These are phyloP conservation scores for Nibea albiflora DNA, from an alignment of 2,113 vertebrate species.

Conservation along the genomic window DNA sequence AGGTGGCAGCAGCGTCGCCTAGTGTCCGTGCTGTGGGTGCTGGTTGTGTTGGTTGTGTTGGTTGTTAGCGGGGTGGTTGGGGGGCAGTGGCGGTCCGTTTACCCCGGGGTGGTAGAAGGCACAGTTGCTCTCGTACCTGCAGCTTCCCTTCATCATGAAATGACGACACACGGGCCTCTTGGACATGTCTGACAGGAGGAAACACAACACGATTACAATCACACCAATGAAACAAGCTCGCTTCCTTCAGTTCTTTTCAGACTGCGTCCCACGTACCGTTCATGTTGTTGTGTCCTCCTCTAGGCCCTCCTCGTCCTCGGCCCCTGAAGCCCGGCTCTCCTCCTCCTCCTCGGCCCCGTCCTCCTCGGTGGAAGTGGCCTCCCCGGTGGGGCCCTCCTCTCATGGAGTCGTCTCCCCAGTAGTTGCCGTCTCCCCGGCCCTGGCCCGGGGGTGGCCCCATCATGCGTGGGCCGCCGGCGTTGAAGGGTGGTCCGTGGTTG, in stretches of 20 bases:
- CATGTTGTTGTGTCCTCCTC: conserved; percentile 90
- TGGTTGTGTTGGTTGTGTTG: conserved; percentile 78
- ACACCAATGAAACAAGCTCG: neutral
- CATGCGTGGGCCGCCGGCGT: conserved; percentile 84
- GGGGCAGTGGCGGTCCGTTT: conserved; percentile 91
- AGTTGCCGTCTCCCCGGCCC: conserved; percentile 84
- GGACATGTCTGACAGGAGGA: conserved; percentile 88
- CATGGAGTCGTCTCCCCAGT: conserved; percentile 92
- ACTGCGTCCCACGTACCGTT: conserved; percentile 68
- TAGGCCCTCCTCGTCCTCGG: conserved; percentile 86
- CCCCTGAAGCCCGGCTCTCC: conserved; percentile 88
- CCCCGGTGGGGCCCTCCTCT: conserved; percentile 89
- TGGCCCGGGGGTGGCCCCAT: conserved; percentile 90
- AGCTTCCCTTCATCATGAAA: conserved; percentile 96
- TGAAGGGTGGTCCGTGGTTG: conserved; percentile 84
- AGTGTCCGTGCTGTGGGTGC: conserved; percentile 85
- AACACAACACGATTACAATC: conserved; percentile 1
- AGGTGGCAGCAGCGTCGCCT: conserved; percentile 2
- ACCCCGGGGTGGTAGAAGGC: conserved; percentile 95
- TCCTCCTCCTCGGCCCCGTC: conserved; percentile 85
- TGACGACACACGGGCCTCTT: conserved; percentile 92
- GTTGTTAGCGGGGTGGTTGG: conserved; percentile 71
- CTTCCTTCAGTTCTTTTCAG: too few species aligned
- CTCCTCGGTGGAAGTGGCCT: conserved; percentile 88
- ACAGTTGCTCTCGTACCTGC: conserved; percentile 93